phyloP scores from a whole-genome alignment of 1,140 invertebrate genomes.

The Dendrolimus punctatus region DNA sequence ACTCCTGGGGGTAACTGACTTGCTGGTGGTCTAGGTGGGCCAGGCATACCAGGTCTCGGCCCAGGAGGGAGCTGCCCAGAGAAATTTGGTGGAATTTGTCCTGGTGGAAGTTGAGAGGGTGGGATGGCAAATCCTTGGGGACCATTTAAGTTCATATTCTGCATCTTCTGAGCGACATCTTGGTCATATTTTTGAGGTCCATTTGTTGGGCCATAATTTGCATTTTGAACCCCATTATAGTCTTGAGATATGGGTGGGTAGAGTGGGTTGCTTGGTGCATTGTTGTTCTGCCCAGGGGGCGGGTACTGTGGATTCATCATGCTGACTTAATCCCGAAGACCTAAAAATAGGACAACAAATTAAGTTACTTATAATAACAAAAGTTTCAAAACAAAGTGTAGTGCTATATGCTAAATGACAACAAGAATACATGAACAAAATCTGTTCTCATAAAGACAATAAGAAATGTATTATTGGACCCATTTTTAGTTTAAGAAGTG shows the following conservation, averaged over 20 bases:
- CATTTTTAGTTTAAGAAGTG: too few species aligned
- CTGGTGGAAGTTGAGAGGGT: constrained; percentile 48
- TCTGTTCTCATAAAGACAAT: too few species aligned
- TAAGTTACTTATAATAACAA: neutral
- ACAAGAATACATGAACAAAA: too few species aligned
- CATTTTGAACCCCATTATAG: constrained; percentile 55
- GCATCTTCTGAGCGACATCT: constrained; percentile 59
- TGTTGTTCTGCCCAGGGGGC: constrained; percentile 64
- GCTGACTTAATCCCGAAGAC: constrained; percentile 31
- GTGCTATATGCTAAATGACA: too few species aligned
- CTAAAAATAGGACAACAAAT: constrained; percentile 23
- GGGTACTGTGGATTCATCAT: constrained; percentile 67
- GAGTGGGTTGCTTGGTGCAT: constrained; percentile 49
- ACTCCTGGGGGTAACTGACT: constrained; percentile 33
- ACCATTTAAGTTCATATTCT: constrained; percentile 56
- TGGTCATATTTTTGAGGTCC: constrained; percentile 37
- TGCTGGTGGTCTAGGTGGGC: constrained; percentile 30
- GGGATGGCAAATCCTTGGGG: constrained; percentile 39
- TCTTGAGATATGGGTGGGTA: constrained; percentile 50
- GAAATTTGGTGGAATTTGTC: constrained; percentile 37
- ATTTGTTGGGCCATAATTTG: constrained; percentile 43
- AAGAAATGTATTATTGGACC: too few species aligned
- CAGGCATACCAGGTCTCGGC: constrained; percentile 29
- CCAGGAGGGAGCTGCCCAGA: constrained; percentile 25
- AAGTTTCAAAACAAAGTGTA: neutral